These are phyloP conservation scores for Pangasius sanitwongsei DNA, from an alignment of 2,797 vertebrate genomes.

Conservation along the genomic window DNA sequence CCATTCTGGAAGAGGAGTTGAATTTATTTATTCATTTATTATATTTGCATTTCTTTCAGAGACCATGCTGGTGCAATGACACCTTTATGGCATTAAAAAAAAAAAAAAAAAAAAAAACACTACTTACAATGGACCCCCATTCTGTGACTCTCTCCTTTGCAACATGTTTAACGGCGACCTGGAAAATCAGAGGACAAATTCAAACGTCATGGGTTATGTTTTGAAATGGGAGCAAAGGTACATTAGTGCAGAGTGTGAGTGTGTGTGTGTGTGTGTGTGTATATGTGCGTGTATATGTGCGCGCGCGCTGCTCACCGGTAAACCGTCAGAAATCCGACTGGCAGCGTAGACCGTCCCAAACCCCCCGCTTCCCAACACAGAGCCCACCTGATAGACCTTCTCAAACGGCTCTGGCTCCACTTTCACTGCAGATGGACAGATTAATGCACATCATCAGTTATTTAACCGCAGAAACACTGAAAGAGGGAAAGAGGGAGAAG, in stretches of 20 bases:
- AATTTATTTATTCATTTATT: neutral
- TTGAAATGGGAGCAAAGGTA: neutral
- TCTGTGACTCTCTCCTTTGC: constrained; percentile 91
- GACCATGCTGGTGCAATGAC: neutral
- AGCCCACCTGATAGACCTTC: constrained; percentile 92
- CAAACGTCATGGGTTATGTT: neutral
- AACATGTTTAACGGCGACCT: constrained; percentile 96
- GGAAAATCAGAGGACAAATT: constrained; percentile 21
- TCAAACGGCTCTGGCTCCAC: constrained; percentile 90
- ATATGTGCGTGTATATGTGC: fast-evolving
- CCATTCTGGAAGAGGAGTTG: constrained; percentile 75
- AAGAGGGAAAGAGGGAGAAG: neutral
- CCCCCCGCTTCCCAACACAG: constrained; percentile 91
- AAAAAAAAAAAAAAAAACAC: too few species aligned
- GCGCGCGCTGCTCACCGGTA: constrained; percentile 82
- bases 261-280: neutral
- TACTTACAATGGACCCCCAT: constrained; percentile 87
- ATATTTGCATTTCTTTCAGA: neutral
- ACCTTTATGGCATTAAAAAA: neutral
- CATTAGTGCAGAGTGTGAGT: too few species aligned
- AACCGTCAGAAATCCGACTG: constrained; percentile 86
- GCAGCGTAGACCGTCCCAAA: constrained; percentile 94
- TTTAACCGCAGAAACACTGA: neutral
- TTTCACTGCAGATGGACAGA: constrained; percentile 77
- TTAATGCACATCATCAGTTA: neutral